These are phyloP conservation scores for Helarctos malayanus DNA, from an alignment of 2,797 vertebrate genomes.

Conservation along the genomic window DNA sequence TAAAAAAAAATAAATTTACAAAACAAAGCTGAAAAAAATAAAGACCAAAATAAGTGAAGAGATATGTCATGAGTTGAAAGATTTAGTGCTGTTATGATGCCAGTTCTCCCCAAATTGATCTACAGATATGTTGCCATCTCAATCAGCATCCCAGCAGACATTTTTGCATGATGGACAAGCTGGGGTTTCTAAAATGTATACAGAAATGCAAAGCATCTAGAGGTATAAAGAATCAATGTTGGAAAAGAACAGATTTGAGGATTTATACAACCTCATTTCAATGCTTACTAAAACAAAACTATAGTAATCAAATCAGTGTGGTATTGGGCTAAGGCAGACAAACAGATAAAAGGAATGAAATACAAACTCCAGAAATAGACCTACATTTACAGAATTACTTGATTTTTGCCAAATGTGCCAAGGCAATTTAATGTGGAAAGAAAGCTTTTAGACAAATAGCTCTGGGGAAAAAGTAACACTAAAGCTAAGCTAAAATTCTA, in stretches of 20 bases:
- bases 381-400: neutral
- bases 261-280: neutral
- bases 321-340: neutral
- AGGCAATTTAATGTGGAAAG: neutral
- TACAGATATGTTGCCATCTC: neutral
- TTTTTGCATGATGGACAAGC: slow-evolving; percentile 4
- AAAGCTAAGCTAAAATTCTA: neutral
- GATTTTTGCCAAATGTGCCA: neutral
- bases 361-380: neutral
- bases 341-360: neutral
- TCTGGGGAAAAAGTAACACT: neutral
- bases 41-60: neutral
- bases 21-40: neutral
- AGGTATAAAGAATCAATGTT: neutral
- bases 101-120: neutral
- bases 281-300: slow-evolving; percentile 27
- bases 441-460: neutral
- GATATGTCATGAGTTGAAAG: neutral
- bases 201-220: neutral
- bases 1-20: neutral
- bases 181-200: slow-evolving; percentile 41
- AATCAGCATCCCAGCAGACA: neutral
- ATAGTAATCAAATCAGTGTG: neutral
- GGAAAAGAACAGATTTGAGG: neutral
- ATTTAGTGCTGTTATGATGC: neutral